phyloP scores from a whole-genome alignment of 2,113 vertebrate genomes.

The Thunnus maccoyii region DNA sequence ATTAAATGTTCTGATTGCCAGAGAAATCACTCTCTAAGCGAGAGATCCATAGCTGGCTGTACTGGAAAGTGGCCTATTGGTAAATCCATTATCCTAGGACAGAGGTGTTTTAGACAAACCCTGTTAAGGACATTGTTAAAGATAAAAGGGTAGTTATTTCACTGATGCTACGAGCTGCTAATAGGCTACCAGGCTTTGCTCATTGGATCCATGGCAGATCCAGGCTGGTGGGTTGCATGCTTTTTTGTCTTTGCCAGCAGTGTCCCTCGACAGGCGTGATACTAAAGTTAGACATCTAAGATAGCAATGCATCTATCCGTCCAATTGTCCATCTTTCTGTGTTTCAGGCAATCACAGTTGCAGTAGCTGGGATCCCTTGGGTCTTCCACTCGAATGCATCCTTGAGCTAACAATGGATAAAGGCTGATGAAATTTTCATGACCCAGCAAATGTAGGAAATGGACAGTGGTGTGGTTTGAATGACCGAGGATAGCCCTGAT shows the following conservation, averaged over 20 bases:
- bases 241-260: conserved; percentile 4
- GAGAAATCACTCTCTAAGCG: conserved; percentile 50
- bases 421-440: conserved; percentile 69
- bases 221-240: background rate
- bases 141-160: conserved; percentile 40
- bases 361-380: conserved; percentile 29
- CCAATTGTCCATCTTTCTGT: conserved; percentile 1
- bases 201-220: background rate
- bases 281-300: conserved; percentile 2
- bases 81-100: conserved; percentile 62
- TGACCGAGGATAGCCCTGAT: conserved; percentile 17
- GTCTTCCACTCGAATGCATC: conserved; percentile 54
- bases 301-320: conserved; percentile 4
- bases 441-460: conserved; percentile 64
- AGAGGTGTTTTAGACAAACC: conserved; percentile 43
- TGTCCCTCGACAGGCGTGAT: background rate
- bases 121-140: conserved; percentile 39
- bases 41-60: conserved; percentile 56
- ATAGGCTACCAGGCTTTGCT: background rate
- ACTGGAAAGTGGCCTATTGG: conserved; percentile 55
- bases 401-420: conserved; percentile 53
- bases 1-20: conserved; percentile 74
- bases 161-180: conserved; percentile 19
- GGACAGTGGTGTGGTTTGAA: conserved; percentile 34
- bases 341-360: conserved; percentile 57